Conservation (phyloP, 2,888 invertebrate genomes). For the Catocala nupta region DNA sequence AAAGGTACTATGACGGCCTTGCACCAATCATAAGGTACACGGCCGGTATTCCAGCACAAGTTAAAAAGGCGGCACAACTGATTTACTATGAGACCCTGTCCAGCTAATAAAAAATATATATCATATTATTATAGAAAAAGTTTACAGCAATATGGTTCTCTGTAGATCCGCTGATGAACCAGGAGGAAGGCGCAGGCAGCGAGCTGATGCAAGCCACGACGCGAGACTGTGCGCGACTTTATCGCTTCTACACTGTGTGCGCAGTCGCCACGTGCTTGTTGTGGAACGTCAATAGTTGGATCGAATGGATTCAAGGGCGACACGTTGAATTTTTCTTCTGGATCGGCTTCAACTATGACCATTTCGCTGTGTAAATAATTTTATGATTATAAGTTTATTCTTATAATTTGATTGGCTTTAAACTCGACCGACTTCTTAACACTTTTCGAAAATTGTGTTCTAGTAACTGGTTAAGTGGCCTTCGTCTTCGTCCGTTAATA, state of each 20-base stretch:
- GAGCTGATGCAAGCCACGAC: slow-evolving; percentile 40
- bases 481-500: no score
- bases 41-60: no score
- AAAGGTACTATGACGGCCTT: no score
- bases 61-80: no score
- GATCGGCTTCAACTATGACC: slow-evolving; percentile 43
- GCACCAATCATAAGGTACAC: no score
- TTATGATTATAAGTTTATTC: background rate
- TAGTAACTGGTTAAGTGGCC: no score
- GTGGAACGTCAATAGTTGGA: slow-evolving; percentile 63
- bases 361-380: slow-evolving; percentile 28
- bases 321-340: slow-evolving; percentile 60
- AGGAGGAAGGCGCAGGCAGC: slow-evolving; percentile 9
- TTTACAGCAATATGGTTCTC: slow-evolving; percentile 5
- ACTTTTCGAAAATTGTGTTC: no score
- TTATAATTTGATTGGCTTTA: no score
- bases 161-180: slow-evolving; percentile 50
- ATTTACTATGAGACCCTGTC: no score
- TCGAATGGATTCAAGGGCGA: slow-evolving; percentile 49
- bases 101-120: no score
- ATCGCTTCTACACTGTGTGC: slow-evolving; percentile 54
- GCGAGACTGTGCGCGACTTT: slow-evolving; percentile 44
- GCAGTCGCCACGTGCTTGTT: slow-evolving; percentile 68
- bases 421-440: no score
- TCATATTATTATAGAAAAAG: no score